Evolutionary conservation across 2,888 invertebrate species (phyloP), one percentile per base, ranked within the genome.

Genomic region (Lymantria dispar): DNA sequence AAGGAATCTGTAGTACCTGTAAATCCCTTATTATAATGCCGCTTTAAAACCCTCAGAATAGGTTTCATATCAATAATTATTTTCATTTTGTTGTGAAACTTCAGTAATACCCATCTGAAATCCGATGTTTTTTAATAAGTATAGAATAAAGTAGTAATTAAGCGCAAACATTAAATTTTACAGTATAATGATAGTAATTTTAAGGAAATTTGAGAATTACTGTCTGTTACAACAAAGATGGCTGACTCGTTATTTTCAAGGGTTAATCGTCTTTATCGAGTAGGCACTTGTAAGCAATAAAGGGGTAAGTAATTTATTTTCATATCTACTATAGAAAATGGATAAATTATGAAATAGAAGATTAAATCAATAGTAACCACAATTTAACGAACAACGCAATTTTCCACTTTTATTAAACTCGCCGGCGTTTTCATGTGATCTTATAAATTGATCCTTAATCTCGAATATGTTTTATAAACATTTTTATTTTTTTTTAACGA

Each of bases 191-290:
- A 58, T 64, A 66, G 64, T 60, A 67, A 78, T 77, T 77, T 73
- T 56, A 59, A 56, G 56, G 64, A 64, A 74, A 76, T 69, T 75
- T 70, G 60, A 69, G 69, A 56, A 74, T 72, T 67, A 74, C 71
- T 70, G 64, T 72, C 67, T 68, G 60, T 47, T 64, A 61, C 52
- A 73, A 77, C 70, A 74, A 74, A 80, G 69, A 72, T 70, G 68
- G 64, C 68, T 51, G 69, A 65, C 71, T 74, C 68, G 66, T 73
- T 74, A 72, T 72, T 74, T 74, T 67, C 54, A 58, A 74, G 72
- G 70, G 74, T 74, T 77, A 74, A 68, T 67, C 59, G 77, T 80
- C 70, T 76, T 73, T 69, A 70, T 74, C 69, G 70, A 70, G 64
- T 64, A 64, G 67, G 42, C 47, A 54, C 58, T 72, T 69, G 71